A percentile compares a stretch with the other conserved stretches of the same genome.
phyloP scores from a whole-genome alignment of 2,888 invertebrate genomes.

The Iphiclides podalirius region DNA sequence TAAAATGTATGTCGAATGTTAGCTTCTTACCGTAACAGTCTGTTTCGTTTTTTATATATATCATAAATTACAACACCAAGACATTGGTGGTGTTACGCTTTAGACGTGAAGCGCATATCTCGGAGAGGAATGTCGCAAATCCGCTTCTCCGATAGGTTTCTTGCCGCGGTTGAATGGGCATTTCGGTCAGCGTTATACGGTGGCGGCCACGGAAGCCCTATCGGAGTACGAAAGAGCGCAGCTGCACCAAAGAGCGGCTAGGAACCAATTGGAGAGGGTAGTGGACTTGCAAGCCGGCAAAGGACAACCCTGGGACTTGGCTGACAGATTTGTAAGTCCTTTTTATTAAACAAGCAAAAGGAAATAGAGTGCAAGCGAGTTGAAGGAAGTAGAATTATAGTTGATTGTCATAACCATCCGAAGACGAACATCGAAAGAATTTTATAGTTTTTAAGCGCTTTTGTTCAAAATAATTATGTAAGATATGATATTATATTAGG shows the following conservation, averaged over 20 bases:
- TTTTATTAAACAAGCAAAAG: background rate
- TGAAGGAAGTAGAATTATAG: no score
- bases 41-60: background rate
- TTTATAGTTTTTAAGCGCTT: no score
- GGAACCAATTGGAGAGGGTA: conserved; percentile 79
- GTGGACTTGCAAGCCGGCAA: conserved; percentile 82
- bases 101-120: conserved; percentile 2
- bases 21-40: no score
- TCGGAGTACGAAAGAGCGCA: conserved; percentile 85
- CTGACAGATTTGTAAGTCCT: conserved; percentile 81
- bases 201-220: conserved; percentile 86
- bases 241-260: conserved; percentile 78
- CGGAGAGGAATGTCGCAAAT: conserved; percentile 9
- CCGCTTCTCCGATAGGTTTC: conserved; percentile 70
- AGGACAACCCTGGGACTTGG: conserved; percentile 81
- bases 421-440: no score
- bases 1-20: background rate
- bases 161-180: conserved; percentile 83
- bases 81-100: conserved; percentile 18
- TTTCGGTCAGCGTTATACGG: conserved; percentile 86
- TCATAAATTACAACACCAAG: conserved; percentile 4
- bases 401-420: no score
- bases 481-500: no score
- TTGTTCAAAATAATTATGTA: no score
- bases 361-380: background rate